Evolutionary conservation across 2,797 vertebrate species (phyloP).

Genomic region (Gymnothorax reevesii): DNA sequence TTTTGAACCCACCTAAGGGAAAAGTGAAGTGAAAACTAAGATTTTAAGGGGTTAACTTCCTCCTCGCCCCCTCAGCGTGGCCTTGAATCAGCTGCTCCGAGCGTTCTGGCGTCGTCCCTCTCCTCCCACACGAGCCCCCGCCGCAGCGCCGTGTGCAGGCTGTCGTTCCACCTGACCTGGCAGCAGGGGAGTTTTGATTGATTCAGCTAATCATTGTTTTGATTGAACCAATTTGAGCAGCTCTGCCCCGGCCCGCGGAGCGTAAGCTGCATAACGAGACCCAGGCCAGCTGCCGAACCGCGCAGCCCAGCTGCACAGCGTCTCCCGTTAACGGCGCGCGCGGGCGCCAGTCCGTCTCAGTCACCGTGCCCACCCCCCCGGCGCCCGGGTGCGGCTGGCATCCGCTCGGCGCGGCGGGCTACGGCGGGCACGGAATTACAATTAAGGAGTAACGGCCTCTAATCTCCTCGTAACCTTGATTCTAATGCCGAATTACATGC

Average conservation of each 20-base stretch:
- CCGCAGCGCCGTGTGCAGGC: background rate
- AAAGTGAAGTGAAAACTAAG: too few species aligned
- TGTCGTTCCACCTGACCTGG: background rate
- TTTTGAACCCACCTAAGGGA: too few species aligned
- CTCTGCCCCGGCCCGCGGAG: background rate
- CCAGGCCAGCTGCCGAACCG: background rate
- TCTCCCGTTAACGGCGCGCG: background rate
- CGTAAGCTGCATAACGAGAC: background rate
- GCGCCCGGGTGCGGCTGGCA: background rate
- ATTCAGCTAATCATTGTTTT: conserved; percentile 17
- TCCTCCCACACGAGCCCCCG: background rate
- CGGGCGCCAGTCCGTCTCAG: background rate
- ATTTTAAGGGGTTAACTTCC: background rate
- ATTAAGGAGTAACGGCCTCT: background rate
- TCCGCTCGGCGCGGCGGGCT: background rate
- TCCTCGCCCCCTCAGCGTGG: background rate
- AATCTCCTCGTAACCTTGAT: background rate
- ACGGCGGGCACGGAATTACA: background rate
- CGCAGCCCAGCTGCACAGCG: background rate
- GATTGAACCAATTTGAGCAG: background rate
- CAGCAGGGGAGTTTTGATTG: background rate
- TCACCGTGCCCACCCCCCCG: background rate
- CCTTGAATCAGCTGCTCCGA: background rate
- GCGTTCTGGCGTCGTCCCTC: background rate
- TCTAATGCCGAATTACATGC: background rate